Conservation (phyloP, 2,113 vertebrate species). For the Chaetura pelagica region DNA sequence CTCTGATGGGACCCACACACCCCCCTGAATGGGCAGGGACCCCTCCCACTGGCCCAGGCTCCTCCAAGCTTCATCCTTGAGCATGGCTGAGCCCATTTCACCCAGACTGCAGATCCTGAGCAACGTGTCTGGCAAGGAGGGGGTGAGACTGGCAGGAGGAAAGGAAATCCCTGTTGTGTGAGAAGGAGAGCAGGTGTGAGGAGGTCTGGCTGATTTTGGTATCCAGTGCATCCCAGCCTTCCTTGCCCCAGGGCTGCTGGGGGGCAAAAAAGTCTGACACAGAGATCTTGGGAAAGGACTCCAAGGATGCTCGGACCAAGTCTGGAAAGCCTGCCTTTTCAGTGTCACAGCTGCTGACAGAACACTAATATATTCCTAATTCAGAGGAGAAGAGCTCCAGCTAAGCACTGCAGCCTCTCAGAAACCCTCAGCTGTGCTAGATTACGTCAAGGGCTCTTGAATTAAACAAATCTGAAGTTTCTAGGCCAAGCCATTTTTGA, state of each 20-base stretch:
- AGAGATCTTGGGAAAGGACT: not conserved
- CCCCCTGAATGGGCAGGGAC: too few species aligned
- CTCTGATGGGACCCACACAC: not conserved
- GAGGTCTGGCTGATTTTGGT: not conserved
- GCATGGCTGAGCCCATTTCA: not conserved
- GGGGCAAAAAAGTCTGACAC: not conserved
- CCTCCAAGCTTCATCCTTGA: too few species aligned
- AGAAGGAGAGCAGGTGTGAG: not conserved
- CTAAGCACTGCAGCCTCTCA: conserved; percentile 58
- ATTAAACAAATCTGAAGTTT: conserved; percentile 78
- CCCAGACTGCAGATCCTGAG: not conserved
- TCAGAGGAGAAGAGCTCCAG: conserved; percentile 61
- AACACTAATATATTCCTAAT: conserved; percentile 63
- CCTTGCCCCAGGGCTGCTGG: not conserved
- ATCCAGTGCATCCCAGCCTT: not conserved
- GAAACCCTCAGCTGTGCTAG: conserved; percentile 65
- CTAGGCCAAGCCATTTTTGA: conserved; percentile 74
- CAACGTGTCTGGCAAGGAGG: not conserved
- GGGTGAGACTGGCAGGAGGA: not conserved
- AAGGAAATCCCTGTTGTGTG: not conserved
- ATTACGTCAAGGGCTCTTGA: conserved; percentile 72
- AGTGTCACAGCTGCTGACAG: conserved; percentile 36
- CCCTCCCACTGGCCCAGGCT: too few species aligned
- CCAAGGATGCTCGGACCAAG: conserved; percentile 38
- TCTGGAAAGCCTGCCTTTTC: conserved; percentile 30